Evolutionary conservation across 2,113 vertebrate species (phyloP).

Genomic region (Brachyhypopomus gauderio): DNA sequence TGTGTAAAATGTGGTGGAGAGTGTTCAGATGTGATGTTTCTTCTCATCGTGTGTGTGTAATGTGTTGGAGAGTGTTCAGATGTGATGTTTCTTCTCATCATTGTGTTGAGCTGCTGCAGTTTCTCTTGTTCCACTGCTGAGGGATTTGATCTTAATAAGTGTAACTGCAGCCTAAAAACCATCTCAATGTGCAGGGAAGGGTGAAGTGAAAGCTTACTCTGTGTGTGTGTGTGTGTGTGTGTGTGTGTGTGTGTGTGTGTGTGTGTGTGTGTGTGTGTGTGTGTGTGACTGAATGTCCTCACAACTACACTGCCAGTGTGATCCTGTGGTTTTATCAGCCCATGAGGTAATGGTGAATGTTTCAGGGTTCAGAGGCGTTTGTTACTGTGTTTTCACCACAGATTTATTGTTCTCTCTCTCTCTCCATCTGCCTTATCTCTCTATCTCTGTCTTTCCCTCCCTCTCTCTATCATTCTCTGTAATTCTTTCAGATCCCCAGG

Average conservation of each 20-base stretch:
- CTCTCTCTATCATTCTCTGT: not conserved
- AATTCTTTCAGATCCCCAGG: slow-evolving; percentile 69
- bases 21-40: no score
- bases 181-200: slow-evolving; percentile 64
- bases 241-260: slow-evolving; percentile 27
- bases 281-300: not conserved
- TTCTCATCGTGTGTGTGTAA: slow-evolving; percentile 64
- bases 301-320: no score
- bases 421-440: not conserved
- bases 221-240: slow-evolving; percentile 39
- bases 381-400: not conserved
- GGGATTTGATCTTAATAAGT: slow-evolving; percentile 74
- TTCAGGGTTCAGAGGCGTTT: no score
- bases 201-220: slow-evolving; percentile 4
- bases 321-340: no score
- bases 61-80: slow-evolving; percentile 45
- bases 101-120: not conserved
- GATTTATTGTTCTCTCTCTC: not conserved
- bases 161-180: slow-evolving; percentile 72
- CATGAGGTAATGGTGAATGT: no score
- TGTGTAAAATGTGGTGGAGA: slow-evolving; percentile 61
- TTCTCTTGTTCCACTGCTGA: not conserved
- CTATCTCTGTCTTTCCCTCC: not conserved
- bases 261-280: slow-evolving; percentile 32
- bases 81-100: not conserved